These are phyloP conservation scores for Pristionchus mayeri DNA, from an alignment of 2,888 invertebrate species.

Conservation along the genomic window DNA sequence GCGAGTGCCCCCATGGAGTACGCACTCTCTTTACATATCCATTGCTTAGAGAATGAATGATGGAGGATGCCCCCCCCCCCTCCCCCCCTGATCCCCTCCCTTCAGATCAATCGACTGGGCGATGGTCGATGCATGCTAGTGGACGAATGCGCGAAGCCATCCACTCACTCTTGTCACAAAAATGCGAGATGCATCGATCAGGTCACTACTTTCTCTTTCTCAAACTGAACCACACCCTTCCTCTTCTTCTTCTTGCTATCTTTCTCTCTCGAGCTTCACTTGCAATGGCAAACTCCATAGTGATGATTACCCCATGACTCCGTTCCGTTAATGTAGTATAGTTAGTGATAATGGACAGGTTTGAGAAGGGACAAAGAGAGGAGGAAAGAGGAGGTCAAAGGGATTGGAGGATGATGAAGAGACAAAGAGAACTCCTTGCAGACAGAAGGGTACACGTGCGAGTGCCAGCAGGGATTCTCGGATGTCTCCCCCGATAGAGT, in stretches of 20 bases:
- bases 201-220: constrained; percentile 52
- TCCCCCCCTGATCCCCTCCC: background rate
- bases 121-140: constrained; percentile 68
- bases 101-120: constrained; percentile 53
- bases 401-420: background rate
- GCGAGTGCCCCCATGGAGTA: constrained; percentile 67
- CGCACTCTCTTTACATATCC: constrained; percentile 36
- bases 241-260: background rate
- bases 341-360: constrained; percentile 45
- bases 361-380: background rate
- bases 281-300: constrained; percentile 18
- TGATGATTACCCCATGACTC: constrained; percentile 25
- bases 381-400: background rate
- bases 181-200: constrained; percentile 67
- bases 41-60: no score
- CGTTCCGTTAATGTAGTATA: constrained; percentile 38
- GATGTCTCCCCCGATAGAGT: constrained; percentile 68
- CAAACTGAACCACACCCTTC: constrained; percentile 29
- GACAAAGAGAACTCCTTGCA: constrained; percentile 46
- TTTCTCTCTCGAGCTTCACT: constrained; percentile 18
- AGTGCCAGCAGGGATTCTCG: constrained; percentile 67
- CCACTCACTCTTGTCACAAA: constrained; percentile 66
- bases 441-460: constrained; percentile 69
- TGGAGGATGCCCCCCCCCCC: no score
- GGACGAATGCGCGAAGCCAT: constrained; percentile 66